phyloP scores from a whole-genome alignment of 2,113 vertebrate species.

The Mugil cephalus region DNA sequence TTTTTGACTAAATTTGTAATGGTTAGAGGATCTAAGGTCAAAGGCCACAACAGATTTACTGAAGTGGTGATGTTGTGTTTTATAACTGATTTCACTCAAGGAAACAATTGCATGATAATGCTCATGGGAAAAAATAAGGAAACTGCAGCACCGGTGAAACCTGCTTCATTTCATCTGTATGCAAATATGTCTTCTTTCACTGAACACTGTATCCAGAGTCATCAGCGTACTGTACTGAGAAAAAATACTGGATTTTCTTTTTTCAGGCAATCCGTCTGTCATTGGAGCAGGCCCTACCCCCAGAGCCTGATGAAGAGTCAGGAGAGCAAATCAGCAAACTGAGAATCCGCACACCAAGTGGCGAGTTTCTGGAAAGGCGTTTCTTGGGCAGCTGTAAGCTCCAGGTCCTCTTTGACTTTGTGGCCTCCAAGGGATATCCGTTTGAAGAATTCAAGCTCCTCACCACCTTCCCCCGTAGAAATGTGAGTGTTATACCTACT shows the following conservation, averaged over 20 bases:
- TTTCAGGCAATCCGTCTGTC: conserved; percentile 96
- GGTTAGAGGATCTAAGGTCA: too few species aligned
- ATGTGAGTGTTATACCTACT: conserved; percentile 85
- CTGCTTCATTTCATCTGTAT: conserved; percentile 49
- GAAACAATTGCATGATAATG: too few species aligned
- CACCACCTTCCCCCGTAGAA: conserved; percentile 99
- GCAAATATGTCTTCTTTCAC: conserved; percentile 40
- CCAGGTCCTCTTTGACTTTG: conserved; percentile 98
- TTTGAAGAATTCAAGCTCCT: conserved; percentile 97
- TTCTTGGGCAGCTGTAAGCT: conserved; percentile 96
- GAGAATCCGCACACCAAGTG: conserved; percentile 94
- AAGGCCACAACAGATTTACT: too few species aligned
- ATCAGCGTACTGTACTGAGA: conserved; percentile 6
- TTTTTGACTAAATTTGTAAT: too few species aligned
- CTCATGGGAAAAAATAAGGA: background rate
- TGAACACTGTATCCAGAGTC: background rate
- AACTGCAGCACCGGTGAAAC: conserved; percentile 3
- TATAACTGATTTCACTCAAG: too few species aligned
- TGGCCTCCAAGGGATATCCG: conserved; percentile 98
- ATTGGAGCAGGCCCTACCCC: conserved; percentile 94
- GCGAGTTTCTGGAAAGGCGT: conserved; percentile 95
- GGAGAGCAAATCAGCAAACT: conserved; percentile 95
- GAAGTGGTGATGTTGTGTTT: too few species aligned
- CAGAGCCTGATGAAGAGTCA: conserved; percentile 92
- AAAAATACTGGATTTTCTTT: conserved; percentile 25